A percentile compares a stretch with the other conserved stretches of the same genome.
Evolutionary conservation across 1,140 invertebrate species (phyloP).

Genomic region (Drosophila funebris): DNA sequence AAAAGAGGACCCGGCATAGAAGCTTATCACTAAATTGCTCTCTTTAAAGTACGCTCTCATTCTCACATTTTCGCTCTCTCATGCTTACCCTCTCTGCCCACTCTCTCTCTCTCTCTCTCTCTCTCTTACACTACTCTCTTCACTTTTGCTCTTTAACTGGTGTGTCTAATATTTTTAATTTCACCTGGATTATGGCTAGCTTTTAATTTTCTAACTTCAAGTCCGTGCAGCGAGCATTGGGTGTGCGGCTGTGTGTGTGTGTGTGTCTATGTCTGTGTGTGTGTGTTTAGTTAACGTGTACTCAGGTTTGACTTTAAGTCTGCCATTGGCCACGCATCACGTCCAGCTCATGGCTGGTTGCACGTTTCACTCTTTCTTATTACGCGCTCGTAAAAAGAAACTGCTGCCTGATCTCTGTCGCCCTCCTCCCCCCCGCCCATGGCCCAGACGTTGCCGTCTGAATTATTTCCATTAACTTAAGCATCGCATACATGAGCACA

Average conservation of each 20-base stretch:
- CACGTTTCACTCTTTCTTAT: slow-evolving; percentile 72
- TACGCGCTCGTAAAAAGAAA: slow-evolving; percentile 80
- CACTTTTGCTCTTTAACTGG: slow-evolving; percentile 14
- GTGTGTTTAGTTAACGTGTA: slow-evolving; percentile 30
- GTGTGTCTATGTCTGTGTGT: slow-evolving; percentile 12
- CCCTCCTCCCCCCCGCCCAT: background rate
- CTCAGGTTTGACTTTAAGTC: slow-evolving; percentile 7
- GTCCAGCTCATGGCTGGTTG: slow-evolving; percentile 51
- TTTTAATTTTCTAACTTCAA: slow-evolving; percentile 58
- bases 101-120: background rate
- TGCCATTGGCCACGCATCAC: slow-evolving; percentile 53
- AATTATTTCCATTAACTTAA: slow-evolving; percentile 79
- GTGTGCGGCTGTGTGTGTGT: background rate
- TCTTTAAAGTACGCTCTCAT: slow-evolving; percentile 12
- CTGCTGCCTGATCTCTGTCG: slow-evolving; percentile 40
- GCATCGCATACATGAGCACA: slow-evolving; percentile 50
- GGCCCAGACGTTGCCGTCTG: slow-evolving; percentile 28
- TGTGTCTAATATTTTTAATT: slow-evolving; percentile 66
- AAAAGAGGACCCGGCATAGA: slow-evolving; percentile 27
- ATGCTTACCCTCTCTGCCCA: background rate
- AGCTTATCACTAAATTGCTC: background rate
- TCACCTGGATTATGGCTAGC: slow-evolving; percentile 62
- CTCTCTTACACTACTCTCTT: slow-evolving; percentile 8
- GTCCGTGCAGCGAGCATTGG: background rate
- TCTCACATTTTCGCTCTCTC: background rate